Evolutionary conservation across 2,113 vertebrate genomes (phyloP), one percentile per base, ranked within the genome.

Genomic region (Ahaetulla prasina): DNA sequence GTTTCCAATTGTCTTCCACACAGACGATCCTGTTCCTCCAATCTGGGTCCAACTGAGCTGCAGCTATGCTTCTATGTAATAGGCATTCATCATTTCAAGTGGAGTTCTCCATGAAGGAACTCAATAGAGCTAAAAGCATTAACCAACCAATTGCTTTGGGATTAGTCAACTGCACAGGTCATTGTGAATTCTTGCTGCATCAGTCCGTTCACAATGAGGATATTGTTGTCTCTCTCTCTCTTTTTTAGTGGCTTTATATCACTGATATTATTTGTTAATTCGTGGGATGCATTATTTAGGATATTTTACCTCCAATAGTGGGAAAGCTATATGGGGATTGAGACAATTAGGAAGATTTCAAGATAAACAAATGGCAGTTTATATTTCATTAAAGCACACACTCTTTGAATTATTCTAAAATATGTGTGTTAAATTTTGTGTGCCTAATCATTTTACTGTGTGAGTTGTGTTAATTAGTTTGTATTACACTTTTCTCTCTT

Each of bases 1-100:
- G 14, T 92, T 3, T 52, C 92, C 43, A 52, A 90, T 92, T 92
- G 88, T 90, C 80, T 92, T 30, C 54, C 39, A 43, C 35, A 50
- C 45, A 43, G 30, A 50, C 2, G 16, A 86, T 49, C 50, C 25
- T 16, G 7, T 52, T 50, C 53, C 87, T 84, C 22, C 39, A 25
- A 35, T 89, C 88, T 9, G 43, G 43, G 30, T 54, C 53, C 68
- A 85, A 30, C 22, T 54, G 10, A 88, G 52, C 86, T 53, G 60
- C 12, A 85, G 74, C 12, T 89, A 27, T 1, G 22, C 92, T 89
- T 52, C 85, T 80, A 52, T 89, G 85, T 89, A 50, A 89, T 80
- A n/a, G 14, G 1, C 22, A 52, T 92, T 60, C n/a, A 45, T 35
- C 25, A 52, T 55, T 89, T 92, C 87, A 55, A 52, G 45, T 89